Base-by-base conservation (phyloP, 2,113 vertebrate species). In the Aegithalos caudatus region DNA sequence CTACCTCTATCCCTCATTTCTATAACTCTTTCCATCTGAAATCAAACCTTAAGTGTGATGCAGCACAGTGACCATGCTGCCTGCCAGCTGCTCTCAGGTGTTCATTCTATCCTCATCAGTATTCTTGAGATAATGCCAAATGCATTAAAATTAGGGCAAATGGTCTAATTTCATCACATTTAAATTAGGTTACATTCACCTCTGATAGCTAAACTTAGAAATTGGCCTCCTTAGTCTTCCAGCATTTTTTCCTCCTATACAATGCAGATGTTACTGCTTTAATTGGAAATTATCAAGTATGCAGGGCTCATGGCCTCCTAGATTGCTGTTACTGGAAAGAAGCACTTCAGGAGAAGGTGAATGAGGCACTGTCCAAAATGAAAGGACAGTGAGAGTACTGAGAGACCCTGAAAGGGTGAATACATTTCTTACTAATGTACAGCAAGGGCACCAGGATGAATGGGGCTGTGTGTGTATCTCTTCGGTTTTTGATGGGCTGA, bases 121-220 rank as follows among this genome's bases (percentile, higher is more conserved):
- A 88, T 92, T 93, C 80, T 15, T 81, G 28, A 86, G 86, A 81
- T 76, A 94, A 93, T 37, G 51, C 33, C 74, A 73, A 88, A 62
- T 67, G 48, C 53, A 60, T 47, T 57, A 92, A 95, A 96, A 96
- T 93, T 93, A 96, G 96, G 80, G 40, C 96, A 95, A 92, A 88
- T 0, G 0, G 40, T 83, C 88, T 94, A 96, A 96, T 96, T 97
- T 95, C 76, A 94, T 92, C 80, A 27, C 69, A 31, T 81, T 95
- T 81, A 92, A 97, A 96, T 93, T 95, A 96, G 96, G 96, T 93
- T 88, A 42, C 3, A 6, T 57, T 96, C 95, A 96, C 93, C 95
- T 94, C 80, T 84, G 61, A 38, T 57, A 67, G 69, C 86, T 96
- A 95, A 95, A 93, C 65, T 93, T 95, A 96, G 94, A n/a, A 95